Conservation (phyloP, 2,797 vertebrate genomes). For the Sebastes taczanowskii region DNA sequence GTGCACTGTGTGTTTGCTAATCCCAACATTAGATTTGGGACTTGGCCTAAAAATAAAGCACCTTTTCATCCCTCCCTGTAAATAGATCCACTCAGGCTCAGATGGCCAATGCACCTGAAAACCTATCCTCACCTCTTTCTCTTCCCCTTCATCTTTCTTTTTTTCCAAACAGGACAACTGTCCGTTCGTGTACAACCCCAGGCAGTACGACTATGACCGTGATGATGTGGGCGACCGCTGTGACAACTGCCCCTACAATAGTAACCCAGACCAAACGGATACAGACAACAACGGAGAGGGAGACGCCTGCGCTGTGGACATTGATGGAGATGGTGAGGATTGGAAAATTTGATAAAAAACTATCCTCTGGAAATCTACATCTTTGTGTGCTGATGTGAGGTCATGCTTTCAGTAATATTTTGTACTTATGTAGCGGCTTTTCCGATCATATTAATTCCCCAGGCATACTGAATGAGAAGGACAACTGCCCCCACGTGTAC, state of each 20-base stretch:
- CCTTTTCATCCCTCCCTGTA: slow-evolving; percentile 62
- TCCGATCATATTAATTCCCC: slow-evolving; percentile 6
- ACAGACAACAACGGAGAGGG: slow-evolving; percentile 96
- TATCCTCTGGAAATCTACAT: background rate
- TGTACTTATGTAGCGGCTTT: background rate
- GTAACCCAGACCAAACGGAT: slow-evolving; percentile 96
- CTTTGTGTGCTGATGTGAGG: background rate
- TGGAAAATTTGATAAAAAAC: background rate
- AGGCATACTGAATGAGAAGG: slow-evolving; percentile 95
- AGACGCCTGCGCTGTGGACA: slow-evolving; percentile 95
- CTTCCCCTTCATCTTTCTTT: background rate
- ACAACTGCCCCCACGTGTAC: slow-evolving; percentile 96
- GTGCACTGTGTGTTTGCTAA: slow-evolving; percentile 64
- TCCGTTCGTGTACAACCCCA: slow-evolving; percentile 94
- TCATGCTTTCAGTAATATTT: background rate
- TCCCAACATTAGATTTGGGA: slow-evolving; percentile 68
- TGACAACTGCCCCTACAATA: slow-evolving; percentile 97
- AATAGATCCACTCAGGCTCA: slow-evolving; percentile 47
- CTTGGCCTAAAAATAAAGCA: slow-evolving; percentile 69
- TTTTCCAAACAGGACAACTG: slow-evolving; percentile 92
- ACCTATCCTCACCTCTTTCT: slow-evolving; percentile 6
- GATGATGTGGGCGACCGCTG: slow-evolving; percentile 97
- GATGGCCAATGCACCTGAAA: slow-evolving; percentile 54
- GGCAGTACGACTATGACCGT: slow-evolving; percentile 97
- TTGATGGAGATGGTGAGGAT: slow-evolving; percentile 93